Percentiles rank a stretch among this genome's conserved stretches.
Evolutionary conservation across 2,113 vertebrate genomes (phyloP).

Genomic region (Caranx melampygus): DNA sequence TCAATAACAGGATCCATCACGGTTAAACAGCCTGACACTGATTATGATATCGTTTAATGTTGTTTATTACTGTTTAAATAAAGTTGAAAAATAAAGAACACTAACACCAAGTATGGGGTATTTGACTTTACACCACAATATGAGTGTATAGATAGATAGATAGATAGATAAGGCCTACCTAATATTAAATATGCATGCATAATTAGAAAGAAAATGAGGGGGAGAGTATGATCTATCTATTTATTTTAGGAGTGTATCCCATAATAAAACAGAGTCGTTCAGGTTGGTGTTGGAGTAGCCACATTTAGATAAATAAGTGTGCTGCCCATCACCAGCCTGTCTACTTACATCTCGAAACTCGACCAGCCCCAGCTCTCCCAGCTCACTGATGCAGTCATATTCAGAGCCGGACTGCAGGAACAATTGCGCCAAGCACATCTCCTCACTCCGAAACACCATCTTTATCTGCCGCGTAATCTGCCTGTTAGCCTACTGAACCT

Average conservation of each 20-base stretch:
- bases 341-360: constrained; percentile 97
- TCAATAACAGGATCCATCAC: neutral
- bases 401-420: constrained; percentile 97
- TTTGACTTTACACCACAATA: neutral
- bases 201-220: neutral
- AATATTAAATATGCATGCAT: neutral
- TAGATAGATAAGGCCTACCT: neutral
- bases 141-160: neutral
- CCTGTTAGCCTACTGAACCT: constrained; percentile 33
- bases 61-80: neutral
- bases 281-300: neutral
- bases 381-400: constrained; percentile 97
- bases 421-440: constrained; percentile 96
- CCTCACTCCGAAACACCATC: constrained; percentile 95
- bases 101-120: neutral
- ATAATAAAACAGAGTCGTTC: neutral
- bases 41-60: neutral
- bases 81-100: neutral
- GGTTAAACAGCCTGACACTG: neutral
- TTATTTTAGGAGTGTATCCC: neutral
- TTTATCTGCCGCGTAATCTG: constrained; percentile 58
- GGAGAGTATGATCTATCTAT: neutral
- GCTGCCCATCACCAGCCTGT: constrained; percentile 7
- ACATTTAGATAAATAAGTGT: neutral
- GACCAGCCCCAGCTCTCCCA: constrained; percentile 95